phyloP scores from a whole-genome alignment of 1,140 invertebrate species.

The Papilio helenus region DNA sequence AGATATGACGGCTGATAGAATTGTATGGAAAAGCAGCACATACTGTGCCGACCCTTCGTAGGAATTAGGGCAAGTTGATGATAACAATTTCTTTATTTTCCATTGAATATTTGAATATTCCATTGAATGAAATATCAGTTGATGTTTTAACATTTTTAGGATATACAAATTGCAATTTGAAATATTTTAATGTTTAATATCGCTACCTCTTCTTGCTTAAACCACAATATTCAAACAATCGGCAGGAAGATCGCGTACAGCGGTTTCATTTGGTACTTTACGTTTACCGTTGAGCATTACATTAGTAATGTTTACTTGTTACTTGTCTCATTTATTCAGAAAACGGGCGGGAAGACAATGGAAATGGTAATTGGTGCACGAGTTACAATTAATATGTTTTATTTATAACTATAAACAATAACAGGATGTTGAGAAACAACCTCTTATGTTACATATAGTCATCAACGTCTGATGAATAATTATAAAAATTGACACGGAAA shows the following conservation, averaged over 20 bases:
- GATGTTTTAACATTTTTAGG: too few species aligned
- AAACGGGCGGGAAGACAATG: conserved; percentile 12
- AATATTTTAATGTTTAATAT: too few species aligned
- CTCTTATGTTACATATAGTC: background rate
- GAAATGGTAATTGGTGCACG: conserved; percentile 8
- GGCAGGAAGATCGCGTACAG: conserved; percentile 16
- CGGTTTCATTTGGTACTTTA: conserved; percentile 23
- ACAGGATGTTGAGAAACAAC: conserved; percentile 16
- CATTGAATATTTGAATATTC: too few species aligned
- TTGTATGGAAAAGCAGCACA: too few species aligned
- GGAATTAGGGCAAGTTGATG: too few species aligned
- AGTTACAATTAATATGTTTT: conserved; percentile 6
- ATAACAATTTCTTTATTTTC: too few species aligned
- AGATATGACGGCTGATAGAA: too few species aligned
- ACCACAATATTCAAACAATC: conserved; percentile 9
- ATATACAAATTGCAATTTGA: too few species aligned
- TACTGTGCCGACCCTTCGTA: too few species aligned
- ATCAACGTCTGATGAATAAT: background rate
- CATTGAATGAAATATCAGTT: too few species aligned
- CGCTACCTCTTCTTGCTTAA: background rate
- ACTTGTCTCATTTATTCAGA: background rate
- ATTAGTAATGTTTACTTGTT: background rate
- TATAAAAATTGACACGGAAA: background rate
- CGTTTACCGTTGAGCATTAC: background rate
- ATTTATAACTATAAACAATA: conserved; percentile 10